These are phyloP conservation scores for Micrastur ruficollis DNA, from an alignment of 2,797 vertebrate species.

Conservation along the genomic window DNA sequence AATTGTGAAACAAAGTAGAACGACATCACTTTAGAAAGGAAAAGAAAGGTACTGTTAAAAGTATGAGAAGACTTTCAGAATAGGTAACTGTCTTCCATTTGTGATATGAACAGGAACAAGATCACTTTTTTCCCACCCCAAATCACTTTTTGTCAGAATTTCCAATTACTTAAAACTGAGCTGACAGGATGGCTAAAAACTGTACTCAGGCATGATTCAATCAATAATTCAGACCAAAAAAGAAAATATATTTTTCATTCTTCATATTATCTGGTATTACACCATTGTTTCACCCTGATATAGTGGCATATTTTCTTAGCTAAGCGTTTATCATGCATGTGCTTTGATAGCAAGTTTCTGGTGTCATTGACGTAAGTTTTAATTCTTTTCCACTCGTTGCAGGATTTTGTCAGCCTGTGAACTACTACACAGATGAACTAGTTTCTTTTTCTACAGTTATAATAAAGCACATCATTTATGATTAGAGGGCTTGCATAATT, in stretches of 20 bases:
- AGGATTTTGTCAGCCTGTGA: not conserved
- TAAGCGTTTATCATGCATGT: not conserved
- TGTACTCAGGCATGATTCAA: not conserved
- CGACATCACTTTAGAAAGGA: not conserved
- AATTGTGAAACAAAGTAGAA: not conserved
- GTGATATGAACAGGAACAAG: not conserved
- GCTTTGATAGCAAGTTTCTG: not conserved
- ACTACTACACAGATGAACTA: not conserved
- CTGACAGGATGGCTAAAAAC: not conserved
- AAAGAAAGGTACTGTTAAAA: not conserved
- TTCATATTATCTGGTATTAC: not conserved
- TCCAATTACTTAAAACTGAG: not conserved
- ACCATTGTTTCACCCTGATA: not conserved
- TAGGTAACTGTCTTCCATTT: not conserved
- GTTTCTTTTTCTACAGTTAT: not conserved
- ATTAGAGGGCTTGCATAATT: not conserved
- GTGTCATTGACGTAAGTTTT: not conserved
- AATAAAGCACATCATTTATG: not conserved
- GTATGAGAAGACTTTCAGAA: not conserved
- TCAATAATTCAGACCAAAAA: not conserved
- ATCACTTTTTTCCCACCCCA: not conserved
- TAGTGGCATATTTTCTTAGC: not conserved
- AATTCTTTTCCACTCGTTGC: not conserved
- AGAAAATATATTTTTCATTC: not conserved
- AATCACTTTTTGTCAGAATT: not conserved